Percentiles rank a stretch among this genome's conserved stretches.
phyloP scores from a whole-genome alignment of 1,140 invertebrate genomes.

The Drosophila insularis region DNA sequence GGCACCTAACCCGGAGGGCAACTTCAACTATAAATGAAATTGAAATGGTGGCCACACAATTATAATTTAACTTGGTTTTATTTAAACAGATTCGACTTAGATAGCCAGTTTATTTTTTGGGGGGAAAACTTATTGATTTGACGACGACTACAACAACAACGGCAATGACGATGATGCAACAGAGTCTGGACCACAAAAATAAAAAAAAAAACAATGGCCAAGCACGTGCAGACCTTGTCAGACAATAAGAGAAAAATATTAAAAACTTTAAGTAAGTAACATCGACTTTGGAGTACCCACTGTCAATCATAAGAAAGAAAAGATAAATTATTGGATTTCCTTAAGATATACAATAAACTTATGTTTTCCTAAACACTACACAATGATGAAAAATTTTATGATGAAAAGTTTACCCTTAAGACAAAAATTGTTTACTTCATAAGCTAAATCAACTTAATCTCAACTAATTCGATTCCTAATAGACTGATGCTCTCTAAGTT shows the following conservation, averaged over 20 bases:
- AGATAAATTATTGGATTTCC: no score
- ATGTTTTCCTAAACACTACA: no score
- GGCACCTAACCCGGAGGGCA: conserved; percentile 61
- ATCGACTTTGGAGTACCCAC: background rate
- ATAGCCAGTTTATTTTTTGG: conserved; percentile 43
- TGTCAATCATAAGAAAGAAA: background rate
- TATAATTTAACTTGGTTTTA: conserved; percentile 44
- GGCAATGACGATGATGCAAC: conserved; percentile 53
- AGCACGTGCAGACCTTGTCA: conserved; percentile 76
- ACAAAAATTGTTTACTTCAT: no score
- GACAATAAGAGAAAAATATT: conserved; percentile 36
- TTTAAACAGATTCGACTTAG: conserved; percentile 21
- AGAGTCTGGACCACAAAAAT: conserved; percentile 10
- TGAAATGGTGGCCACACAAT: conserved; percentile 74
- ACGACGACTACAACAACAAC: conserved; percentile 53
- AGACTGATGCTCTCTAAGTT: no score
- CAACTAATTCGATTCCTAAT: no score
- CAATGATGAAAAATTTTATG: no score
- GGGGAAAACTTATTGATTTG: conserved; percentile 63
- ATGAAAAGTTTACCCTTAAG: no score
- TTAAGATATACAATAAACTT: no score
- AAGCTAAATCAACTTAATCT: no score
- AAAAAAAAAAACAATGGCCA: conserved; percentile 37
- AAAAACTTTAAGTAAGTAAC: background rate
- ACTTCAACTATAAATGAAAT: conserved; percentile 70